Evolutionary conservation across 1,140 invertebrate genomes (phyloP).

Genomic region (Pectinophora gossypiella): DNA sequence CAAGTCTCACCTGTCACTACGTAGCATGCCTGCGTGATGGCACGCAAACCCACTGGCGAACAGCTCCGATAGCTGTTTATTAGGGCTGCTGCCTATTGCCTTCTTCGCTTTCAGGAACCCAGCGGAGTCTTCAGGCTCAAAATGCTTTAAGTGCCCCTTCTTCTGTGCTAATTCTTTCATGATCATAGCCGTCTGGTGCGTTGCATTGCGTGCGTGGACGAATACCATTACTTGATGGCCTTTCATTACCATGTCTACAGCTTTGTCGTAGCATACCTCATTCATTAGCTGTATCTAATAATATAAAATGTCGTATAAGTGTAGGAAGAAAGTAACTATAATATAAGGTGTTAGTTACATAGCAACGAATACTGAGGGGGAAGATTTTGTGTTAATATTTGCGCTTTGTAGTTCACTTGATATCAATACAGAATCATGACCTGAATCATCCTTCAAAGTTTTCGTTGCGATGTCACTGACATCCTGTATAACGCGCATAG

Average conservation of each 20-base stretch:
- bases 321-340: too few species aligned
- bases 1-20: conserved; percentile 87
- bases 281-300: conserved; percentile 91
- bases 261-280: conserved; percentile 95
- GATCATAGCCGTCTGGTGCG: conserved; percentile 88
- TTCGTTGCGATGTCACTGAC: too few species aligned
- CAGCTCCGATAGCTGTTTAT: conserved; percentile 87
- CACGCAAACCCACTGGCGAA: conserved; percentile 93
- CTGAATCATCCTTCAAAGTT: too few species aligned
- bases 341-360: too few species aligned
- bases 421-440: too few species aligned
- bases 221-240: conserved; percentile 99
- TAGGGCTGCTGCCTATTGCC: conserved; percentile 81
- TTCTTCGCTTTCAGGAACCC: conserved; percentile 79
- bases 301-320: too few species aligned
- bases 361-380: too few species aligned
- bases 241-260: conserved; percentile 88
- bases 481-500: too few species aligned
- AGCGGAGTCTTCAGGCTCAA: conserved; percentile 79
- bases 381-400: background rate
- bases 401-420: too few species aligned
- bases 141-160: conserved; percentile 82
- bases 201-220: conserved; percentile 98
- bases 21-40: conserved; percentile 97
- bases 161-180: conserved; percentile 86